Conservation (phyloP, 2,113 vertebrate species). For the Physeter macrocephalus region DNA sequence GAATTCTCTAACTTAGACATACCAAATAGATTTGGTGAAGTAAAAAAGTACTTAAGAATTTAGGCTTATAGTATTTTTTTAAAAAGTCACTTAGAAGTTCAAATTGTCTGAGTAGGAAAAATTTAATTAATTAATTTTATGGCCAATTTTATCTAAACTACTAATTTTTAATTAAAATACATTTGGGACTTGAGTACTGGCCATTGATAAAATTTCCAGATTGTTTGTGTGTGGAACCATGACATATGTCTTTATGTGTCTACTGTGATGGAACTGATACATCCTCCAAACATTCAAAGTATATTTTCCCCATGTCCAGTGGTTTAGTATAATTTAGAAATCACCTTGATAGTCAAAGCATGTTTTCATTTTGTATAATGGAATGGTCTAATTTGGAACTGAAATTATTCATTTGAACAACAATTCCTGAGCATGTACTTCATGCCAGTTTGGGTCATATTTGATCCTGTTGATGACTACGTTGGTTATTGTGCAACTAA, state of each 20-base stretch:
- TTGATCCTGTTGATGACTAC: not conserved
- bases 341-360: not conserved
- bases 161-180: not conserved
- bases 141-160: not conserved
- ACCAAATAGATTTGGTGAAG: not conserved
- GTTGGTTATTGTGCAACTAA: not conserved
- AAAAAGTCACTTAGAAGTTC: not conserved
- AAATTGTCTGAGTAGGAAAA: not conserved
- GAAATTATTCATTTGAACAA: not conserved
- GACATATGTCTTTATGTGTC: not conserved
- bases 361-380: not conserved
- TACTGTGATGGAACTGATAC: not conserved
- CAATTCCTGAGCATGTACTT: not conserved
- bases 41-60: not conserved
- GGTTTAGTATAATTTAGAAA: not conserved
- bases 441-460: not conserved
- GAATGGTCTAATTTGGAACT: not conserved
- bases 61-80: not conserved
- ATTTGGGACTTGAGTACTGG: not conserved
- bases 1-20: not conserved
- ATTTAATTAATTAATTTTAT: not conserved
- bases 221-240: not conserved
- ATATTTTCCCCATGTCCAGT: not conserved
- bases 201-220: not conserved
- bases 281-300: not conserved